These are phyloP conservation scores for Donacobius atricapilla DNA, from an alignment of 2,113 vertebrate genomes.

Conservation along the genomic window DNA sequence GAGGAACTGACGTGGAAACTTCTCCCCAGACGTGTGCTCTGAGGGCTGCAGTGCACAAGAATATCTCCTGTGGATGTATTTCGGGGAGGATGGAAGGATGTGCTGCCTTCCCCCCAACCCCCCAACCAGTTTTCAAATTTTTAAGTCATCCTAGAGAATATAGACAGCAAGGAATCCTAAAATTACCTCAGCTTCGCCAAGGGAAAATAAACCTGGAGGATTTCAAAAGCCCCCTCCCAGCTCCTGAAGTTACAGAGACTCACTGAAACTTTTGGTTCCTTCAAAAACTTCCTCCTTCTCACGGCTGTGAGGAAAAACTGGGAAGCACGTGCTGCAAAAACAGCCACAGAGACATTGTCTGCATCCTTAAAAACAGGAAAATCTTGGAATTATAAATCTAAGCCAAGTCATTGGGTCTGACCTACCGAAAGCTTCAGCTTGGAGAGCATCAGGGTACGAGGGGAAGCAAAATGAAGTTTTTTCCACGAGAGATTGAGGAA, in stretches of 20 bases:
- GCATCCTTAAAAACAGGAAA: background rate
- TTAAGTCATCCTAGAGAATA: background rate
- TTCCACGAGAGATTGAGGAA: background rate
- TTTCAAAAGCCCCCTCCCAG: background rate
- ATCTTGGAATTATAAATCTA: background rate
- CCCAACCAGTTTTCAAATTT: background rate
- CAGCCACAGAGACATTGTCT: background rate
- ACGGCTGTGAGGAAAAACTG: background rate
- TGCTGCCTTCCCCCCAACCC: rapidly evolving
- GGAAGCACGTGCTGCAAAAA: background rate
- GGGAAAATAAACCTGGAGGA: background rate
- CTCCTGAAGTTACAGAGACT: background rate
- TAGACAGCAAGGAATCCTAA: background rate
- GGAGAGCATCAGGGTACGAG: background rate
- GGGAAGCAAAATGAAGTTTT: background rate
- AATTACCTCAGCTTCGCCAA: background rate
- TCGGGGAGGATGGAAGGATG: background rate
- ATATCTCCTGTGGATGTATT: background rate
- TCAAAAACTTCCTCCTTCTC: background rate
- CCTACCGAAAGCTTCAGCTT: background rate
- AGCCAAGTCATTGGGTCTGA: background rate
- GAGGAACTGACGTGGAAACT: background rate
- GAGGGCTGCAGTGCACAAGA: background rate
- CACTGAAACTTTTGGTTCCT: background rate
- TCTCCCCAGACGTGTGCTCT: background rate